Evolutionary conservation across 2,797 vertebrate genomes (phyloP).

Genomic region (Girardinus metallicus): DNA sequence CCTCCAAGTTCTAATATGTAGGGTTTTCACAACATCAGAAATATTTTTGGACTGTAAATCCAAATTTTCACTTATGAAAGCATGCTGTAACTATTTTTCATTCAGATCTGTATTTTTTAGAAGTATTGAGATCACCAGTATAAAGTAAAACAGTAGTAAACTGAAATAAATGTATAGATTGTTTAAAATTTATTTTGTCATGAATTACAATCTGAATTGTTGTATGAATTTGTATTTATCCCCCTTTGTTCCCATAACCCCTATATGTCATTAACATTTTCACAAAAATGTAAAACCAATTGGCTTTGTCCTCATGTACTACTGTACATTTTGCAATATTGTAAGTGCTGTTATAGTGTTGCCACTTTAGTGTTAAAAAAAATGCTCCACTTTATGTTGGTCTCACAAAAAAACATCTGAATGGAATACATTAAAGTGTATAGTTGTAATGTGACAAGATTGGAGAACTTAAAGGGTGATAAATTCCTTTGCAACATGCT

Average conservation of each 20-base stretch:
- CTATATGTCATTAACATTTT: not conserved
- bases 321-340: no score
- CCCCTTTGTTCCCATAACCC: not conserved
- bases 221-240: not conserved
- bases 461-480: not conserved
- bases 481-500: not conserved
- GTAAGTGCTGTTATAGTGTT: no score
- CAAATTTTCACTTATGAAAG: not conserved
- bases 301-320: no score
- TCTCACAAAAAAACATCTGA: not conserved
- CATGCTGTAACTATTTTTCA: not conserved
- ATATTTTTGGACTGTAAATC: not conserved
- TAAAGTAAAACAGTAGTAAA: not conserved
- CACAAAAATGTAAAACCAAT: no score
- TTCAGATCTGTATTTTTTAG: not conserved
- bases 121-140: not conserved
- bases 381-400: not conserved
- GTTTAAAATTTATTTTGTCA: no score
- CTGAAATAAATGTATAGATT: not conserved
- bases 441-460: not conserved
- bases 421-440: not conserved
- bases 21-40: not conserved
- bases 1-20: not conserved
- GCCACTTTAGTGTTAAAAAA: no score
- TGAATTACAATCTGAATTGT: not conserved